Evolutionary conservation across 2,888 invertebrate genomes (phyloP).

Genomic region (Trimorus sp.): DNA sequence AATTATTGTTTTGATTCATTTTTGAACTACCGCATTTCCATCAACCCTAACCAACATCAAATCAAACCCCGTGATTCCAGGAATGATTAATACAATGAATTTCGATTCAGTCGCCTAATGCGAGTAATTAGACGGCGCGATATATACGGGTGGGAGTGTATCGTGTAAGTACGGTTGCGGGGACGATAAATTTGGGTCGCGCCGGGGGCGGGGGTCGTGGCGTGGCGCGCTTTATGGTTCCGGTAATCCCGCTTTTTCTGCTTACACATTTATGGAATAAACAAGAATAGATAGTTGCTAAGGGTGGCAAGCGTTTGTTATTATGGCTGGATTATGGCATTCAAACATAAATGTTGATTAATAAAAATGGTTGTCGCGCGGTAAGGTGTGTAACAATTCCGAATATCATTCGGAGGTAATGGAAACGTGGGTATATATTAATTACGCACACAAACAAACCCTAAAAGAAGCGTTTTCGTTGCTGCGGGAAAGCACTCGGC

Average conservation of each 20-base stretch:
- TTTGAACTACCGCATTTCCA: too few species aligned
- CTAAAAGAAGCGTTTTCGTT: constrained; percentile 7
- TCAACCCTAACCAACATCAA: too few species aligned
- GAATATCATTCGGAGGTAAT: constrained; percentile 27
- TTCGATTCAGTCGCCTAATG: constrained; percentile 23
- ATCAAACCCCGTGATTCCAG: too few species aligned
- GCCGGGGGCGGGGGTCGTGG: constrained; percentile 12
- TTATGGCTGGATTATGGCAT: constrained; percentile 47
- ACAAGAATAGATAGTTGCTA: constrained; percentile 60
- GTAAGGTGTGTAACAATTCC: constrained; percentile 40
- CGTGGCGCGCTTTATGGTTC: constrained; percentile 40
- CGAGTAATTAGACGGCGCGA: constrained; percentile 34
- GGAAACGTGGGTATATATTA: constrained; percentile 22
- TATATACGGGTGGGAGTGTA: constrained; percentile 12
- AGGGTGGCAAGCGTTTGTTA: constrained; percentile 55
- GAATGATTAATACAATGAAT: constrained; percentile 18
- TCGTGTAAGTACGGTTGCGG: constrained; percentile 43
- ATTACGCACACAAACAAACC: constrained; percentile 18
- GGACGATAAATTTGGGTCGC: constrained; percentile 38
- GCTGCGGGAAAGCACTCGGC: constrained; percentile 19
- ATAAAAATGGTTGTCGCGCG: constrained; percentile 43
- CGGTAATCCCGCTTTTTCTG: constrained; percentile 58
- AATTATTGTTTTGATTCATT: too few species aligned
- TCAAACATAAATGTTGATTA: constrained; percentile 59
- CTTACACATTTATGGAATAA: constrained; percentile 59